These are phyloP conservation scores for Caradrina kadenii DNA, from an alignment of 2,888 invertebrate genomes.

Conservation along the genomic window DNA sequence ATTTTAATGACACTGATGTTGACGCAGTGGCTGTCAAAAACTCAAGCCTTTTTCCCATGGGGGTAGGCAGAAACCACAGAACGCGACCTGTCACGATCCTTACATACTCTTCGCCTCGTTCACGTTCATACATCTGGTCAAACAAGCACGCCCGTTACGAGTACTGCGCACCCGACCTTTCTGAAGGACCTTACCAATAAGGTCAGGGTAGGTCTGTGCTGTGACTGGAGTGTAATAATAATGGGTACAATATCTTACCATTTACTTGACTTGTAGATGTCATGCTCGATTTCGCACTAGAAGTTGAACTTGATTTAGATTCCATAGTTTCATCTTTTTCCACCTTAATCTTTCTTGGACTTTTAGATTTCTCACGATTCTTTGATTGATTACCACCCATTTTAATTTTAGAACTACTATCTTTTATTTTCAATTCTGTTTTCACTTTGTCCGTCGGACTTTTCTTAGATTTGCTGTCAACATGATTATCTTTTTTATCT, in stretches of 20 bases:
- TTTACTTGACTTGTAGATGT: constrained; percentile 28
- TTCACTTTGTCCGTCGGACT: constrained; percentile 47
- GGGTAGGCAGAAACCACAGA: too few relatives aligned
- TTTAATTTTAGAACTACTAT: constrained; percentile 46
- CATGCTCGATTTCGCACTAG: constrained; percentile 27
- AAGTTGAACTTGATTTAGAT: constrained; percentile 48
- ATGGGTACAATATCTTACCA: constrained; percentile 34
- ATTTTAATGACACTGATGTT: too few relatives aligned
- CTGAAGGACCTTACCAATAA: too few relatives aligned
- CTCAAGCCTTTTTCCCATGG: too few relatives aligned
- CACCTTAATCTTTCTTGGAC: constrained; percentile 58
- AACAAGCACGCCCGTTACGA: too few relatives aligned
- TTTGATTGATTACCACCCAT: constrained; percentile 51
- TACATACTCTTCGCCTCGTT: too few relatives aligned
- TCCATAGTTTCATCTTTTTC: constrained; percentile 54
- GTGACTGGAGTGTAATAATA: too few relatives aligned
- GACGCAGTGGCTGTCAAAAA: too few relatives aligned
- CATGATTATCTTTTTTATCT: constrained; percentile 60
- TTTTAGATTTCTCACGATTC: constrained; percentile 60
- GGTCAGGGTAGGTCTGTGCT: too few relatives aligned
- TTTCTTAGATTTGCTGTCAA: constrained; percentile 58
- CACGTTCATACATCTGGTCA: too few relatives aligned
- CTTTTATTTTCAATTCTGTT: constrained; percentile 43
- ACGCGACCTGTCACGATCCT: too few relatives aligned
- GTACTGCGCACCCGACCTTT: too few relatives aligned